Evolutionary conservation across 1,140 invertebrate species (phyloP), one percentile per base, ranked within the genome.

Genomic region (Apis dorsata): DNA sequence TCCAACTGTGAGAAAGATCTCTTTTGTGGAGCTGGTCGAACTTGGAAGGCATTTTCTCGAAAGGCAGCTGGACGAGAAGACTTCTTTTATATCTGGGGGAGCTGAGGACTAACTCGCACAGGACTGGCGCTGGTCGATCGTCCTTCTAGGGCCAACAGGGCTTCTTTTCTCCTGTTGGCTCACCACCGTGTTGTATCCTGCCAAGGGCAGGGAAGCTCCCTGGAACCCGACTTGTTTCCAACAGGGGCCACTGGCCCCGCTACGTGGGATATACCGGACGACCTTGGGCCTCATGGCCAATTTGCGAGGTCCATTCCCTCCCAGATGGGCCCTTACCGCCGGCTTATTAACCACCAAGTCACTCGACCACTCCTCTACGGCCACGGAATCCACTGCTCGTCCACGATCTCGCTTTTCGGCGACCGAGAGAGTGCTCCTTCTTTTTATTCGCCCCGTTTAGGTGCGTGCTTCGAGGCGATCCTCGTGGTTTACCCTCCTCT

Each of bases 261-360:
- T 90, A 91, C 88, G 90, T 92, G 91, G 88, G 88, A 91, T 89
- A 91, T 91, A 93, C 92, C 83, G 89, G 93, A 92, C 91, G 92
- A 93, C 93, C 93, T 94, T 93, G 93, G 90, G 90, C 85, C 92
- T 93, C 92, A 93, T 79, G 93, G 93, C 90, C 92, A 93, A 94
- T 93, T 93, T 90, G 92, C 91, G 90, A 92, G 90, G 89, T 90
- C 88, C 91, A 74, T 85, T 88, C 85, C 85, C 82, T 88, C 86
- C 86, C 89, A 87, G 85, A 90, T 86, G 80, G 87, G 88, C 89
- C 87, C 91, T 91, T 89, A 88, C 85, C 60, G 81, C 85, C 86
- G 87, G 90, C 88, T 86, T 86, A 90, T 91, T 91, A 91, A 83
- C 84, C 86, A 66, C 81, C 76, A 62, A 63, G 65, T 81, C 69